phyloP scores from a whole-genome alignment of 2,888 invertebrate species.

The Loripinus fragilis region DNA sequence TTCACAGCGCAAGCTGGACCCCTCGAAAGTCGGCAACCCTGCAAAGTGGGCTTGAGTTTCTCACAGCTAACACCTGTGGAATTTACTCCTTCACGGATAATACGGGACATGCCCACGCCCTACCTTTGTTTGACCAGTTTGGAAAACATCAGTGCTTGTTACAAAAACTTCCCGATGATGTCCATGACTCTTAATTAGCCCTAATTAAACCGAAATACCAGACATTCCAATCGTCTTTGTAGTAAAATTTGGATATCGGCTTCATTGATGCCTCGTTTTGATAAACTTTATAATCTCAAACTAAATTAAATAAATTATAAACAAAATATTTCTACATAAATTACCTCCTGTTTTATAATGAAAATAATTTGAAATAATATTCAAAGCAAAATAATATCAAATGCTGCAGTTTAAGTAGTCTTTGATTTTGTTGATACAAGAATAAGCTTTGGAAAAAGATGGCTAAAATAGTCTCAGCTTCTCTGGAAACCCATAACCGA shows the following conservation, averaged over 20 bases:
- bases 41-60: neutral
- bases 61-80: constrained; percentile 11
- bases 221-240: constrained; percentile 78
- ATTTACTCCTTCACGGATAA: neutral
- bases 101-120: neutral
- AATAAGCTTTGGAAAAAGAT: too few species aligned
- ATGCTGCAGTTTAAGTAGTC: too few species aligned
- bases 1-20: neutral
- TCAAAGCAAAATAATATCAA: too few species aligned
- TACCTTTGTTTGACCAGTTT: neutral
- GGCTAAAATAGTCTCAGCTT: too few species aligned
- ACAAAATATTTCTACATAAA: too few species aligned
- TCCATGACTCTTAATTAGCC: neutral
- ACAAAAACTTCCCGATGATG: neutral
- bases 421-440: too few species aligned
- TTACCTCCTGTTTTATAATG: too few species aligned
- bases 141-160: neutral
- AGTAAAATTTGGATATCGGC: constrained; percentile 43
- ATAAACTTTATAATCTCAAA: constrained; percentile 35
- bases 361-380: too few species aligned
- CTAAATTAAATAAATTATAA: neutral
- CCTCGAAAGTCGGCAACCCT: constrained; percentile 1
- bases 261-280: constrained; percentile 56
- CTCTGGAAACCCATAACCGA: too few species aligned
- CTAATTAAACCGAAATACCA: constrained; percentile 68